These are phyloP conservation scores for Magallana ariakensis DNA, from an alignment of 1,140 invertebrate species.

Conservation along the genomic window DNA sequence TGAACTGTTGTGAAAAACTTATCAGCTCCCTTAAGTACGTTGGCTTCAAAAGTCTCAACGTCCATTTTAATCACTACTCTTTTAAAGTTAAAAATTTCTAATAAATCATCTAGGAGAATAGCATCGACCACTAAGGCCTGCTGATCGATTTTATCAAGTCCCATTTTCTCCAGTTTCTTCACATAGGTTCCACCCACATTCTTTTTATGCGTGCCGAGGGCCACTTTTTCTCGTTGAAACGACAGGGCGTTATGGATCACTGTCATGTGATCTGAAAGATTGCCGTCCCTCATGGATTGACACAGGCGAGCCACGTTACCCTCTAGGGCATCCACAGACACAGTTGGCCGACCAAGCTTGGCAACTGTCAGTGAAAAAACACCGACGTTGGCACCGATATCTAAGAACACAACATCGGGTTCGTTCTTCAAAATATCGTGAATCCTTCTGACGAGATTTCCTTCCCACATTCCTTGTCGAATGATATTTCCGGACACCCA, in stretches of 20 bases:
- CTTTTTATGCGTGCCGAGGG: conserved; percentile 55
- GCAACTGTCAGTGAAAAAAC: conserved; percentile 67
- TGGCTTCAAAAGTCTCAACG: conserved; percentile 82
- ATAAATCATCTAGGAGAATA: conserved; percentile 53
- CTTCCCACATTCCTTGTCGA: conserved; percentile 56
- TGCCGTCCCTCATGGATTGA: conserved; percentile 54
- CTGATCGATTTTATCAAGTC: neutral
- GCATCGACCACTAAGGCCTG: neutral
- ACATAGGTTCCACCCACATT: conserved; percentile 69
- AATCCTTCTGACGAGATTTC: conserved; percentile 35
- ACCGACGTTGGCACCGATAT: conserved; percentile 74
- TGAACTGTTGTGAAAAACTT: conserved; percentile 51
- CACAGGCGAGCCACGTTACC: conserved; percentile 65
- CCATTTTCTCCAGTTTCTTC: conserved; percentile 45
- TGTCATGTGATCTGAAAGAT: conserved; percentile 58
- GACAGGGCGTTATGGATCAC: conserved; percentile 68
- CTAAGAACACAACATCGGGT: conserved; percentile 62
- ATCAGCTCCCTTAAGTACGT: conserved; percentile 49
- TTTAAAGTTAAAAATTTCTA: conserved; percentile 51
- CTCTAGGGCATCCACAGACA: conserved; percentile 69
- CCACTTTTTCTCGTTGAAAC: conserved; percentile 59
- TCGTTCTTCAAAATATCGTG: conserved; percentile 42
- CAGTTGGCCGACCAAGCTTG: conserved; percentile 63
- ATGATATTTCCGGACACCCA: conserved; percentile 53
- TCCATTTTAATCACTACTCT: conserved; percentile 60